Conservation (phyloP, 2,888 invertebrate species). For the Theodoxus fluviatilis region DNA sequence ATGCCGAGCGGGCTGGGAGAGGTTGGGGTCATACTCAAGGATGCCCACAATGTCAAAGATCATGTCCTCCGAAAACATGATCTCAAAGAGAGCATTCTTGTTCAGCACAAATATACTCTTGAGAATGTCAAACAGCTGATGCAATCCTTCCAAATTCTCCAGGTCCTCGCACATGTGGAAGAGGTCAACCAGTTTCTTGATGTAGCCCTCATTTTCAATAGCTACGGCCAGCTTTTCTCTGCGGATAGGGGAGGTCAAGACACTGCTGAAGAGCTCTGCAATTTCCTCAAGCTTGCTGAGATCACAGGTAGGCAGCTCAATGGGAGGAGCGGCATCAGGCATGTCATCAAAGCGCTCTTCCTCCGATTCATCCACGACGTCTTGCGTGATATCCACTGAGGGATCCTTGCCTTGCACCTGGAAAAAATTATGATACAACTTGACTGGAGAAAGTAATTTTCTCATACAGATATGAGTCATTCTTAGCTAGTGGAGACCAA, state of each 20-base stretch:
- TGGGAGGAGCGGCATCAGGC: slow-evolving; percentile 91
- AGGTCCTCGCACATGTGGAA: slow-evolving; percentile 98
- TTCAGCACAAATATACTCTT: slow-evolving; percentile 98
- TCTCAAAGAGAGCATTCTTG: slow-evolving; percentile 94
- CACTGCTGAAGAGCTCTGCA: slow-evolving; percentile 73
- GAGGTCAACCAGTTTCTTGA: slow-evolving; percentile 89
- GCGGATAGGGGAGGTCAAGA: slow-evolving; percentile 83
- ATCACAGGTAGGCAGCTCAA: slow-evolving; percentile 94
- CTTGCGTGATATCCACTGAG: slow-evolving; percentile 94
- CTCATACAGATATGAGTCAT: too few species aligned
- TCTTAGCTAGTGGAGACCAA: too few species aligned
- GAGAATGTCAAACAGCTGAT: slow-evolving; percentile 94
- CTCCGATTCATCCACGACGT: slow-evolving; percentile 65
- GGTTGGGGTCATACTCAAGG: slow-evolving; percentile 91
- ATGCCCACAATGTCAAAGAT: slow-evolving; percentile 93
- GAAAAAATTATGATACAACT: too few species aligned
- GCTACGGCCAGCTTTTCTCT: slow-evolving; percentile 94
- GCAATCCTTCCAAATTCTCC: slow-evolving; percentile 87
- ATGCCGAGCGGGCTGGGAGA: slow-evolving; percentile 73
- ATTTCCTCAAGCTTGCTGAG: slow-evolving; percentile 92
- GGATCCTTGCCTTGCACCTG: slow-evolving; percentile 99
- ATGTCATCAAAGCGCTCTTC: slow-evolving; percentile 97
- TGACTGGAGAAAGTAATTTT: too few species aligned
- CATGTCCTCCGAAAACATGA: slow-evolving; percentile 94
- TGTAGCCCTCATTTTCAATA: slow-evolving; percentile 92